Evolutionary conservation across 2,888 invertebrate species (phyloP).

Genomic region (Tachystola acroxantha): DNA sequence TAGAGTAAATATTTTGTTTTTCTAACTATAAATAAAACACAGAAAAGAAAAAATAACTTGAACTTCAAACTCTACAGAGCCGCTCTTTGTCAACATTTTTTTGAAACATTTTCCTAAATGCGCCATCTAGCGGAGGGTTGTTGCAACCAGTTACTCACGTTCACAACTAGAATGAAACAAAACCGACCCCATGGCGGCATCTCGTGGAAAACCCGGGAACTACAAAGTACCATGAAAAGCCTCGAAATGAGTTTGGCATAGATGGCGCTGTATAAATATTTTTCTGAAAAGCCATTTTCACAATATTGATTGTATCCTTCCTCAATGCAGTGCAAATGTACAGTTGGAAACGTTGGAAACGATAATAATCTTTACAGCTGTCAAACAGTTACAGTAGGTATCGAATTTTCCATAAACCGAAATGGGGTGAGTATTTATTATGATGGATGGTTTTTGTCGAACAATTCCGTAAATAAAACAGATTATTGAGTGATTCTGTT

Average conservation of each 20-base stretch:
- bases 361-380: too few species aligned
- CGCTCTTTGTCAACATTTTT: too few species aligned
- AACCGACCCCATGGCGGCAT: slow-evolving; percentile 22
- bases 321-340: slow-evolving; percentile 18
- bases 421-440: too few species aligned
- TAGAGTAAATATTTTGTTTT: too few species aligned
- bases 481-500: too few species aligned
- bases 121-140: slow-evolving; percentile 36
- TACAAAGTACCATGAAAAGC: slow-evolving; percentile 11
- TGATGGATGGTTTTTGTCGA: too few species aligned
- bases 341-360: not conserved
- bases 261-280: slow-evolving; percentile 46
- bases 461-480: too few species aligned
- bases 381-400: too few species aligned
- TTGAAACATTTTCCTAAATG: not conserved
- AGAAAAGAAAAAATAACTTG: too few species aligned
- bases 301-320: slow-evolving; percentile 40
- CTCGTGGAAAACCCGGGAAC: slow-evolving; percentile 20
- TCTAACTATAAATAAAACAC: too few species aligned
- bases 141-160: slow-evolving; percentile 13
- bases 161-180: slow-evolving; percentile 1
- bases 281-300: slow-evolving; percentile 22
- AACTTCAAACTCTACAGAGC: too few species aligned
- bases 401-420: too few species aligned
- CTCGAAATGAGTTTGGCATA: slow-evolving; percentile 18